phyloP scores from a whole-genome alignment of 2,888 invertebrate genomes.

The Oeneis ivallda region DNA sequence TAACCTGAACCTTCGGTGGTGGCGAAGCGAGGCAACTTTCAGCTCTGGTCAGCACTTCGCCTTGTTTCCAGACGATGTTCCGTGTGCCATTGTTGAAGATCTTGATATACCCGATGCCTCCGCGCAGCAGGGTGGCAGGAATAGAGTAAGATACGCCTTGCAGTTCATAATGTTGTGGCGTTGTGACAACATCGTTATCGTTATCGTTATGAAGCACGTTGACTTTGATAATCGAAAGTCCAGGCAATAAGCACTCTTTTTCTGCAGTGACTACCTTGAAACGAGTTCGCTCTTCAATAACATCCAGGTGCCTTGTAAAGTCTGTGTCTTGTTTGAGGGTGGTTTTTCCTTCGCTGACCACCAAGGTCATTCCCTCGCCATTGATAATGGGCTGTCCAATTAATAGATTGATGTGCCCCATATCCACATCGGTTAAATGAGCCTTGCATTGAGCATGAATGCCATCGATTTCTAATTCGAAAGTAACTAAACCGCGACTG shows the following conservation, averaged over 20 bases:
- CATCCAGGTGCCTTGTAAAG: not conserved
- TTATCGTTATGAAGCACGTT: not conserved
- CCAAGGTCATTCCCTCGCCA: not conserved
- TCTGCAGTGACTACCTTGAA: not conserved
- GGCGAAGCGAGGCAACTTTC: no score
- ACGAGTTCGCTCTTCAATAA: not conserved
- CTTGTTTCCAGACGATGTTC: no score
- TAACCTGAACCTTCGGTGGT: no score
- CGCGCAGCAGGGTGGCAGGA: not conserved
- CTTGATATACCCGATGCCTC: not conserved
- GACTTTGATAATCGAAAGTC: conserved; percentile 10
- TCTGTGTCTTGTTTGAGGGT: not conserved
- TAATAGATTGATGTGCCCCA: conserved; percentile 1
- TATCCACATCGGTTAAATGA: conserved; percentile 12
- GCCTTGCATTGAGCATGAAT: not conserved
- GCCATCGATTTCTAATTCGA: conserved; percentile 16
- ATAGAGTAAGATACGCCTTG: not conserved
- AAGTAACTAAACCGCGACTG: conserved; percentile 7
- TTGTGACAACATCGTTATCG: conserved; percentile 17
- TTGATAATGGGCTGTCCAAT: conserved; percentile 23
- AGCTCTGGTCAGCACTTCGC: no score
- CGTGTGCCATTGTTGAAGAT: no score
- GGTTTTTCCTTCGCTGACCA: not conserved
- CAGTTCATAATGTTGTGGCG: conserved; percentile 22
- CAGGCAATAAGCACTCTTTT: not conserved